Percentiles rank a stretch among this genome's conserved stretches.
Evolutionary conservation across 2,797 vertebrate genomes (phyloP).

Genomic region (Anolis apletophallus): DNA sequence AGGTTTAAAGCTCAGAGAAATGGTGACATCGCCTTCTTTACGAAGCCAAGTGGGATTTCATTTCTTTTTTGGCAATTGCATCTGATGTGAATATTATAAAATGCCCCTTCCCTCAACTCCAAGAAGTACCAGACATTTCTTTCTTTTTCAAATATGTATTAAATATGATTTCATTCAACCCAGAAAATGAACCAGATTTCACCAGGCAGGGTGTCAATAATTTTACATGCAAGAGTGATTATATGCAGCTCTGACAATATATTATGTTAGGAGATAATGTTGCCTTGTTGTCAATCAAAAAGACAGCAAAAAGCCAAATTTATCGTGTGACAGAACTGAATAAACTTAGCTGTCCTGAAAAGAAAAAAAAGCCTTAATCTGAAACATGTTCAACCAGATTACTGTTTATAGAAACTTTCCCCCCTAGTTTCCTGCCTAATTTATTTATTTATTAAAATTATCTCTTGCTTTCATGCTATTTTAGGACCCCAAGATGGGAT

Average conservation of each 20-base stretch:
- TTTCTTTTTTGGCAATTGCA: too few species aligned
- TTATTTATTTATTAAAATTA: not conserved
- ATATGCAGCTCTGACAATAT: not conserved
- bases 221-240: not conserved
- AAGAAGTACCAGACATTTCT: not conserved
- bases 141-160: not conserved
- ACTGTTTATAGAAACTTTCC: slow-evolving; percentile 6
- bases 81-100: too few species aligned
- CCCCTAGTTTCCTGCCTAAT: not conserved
- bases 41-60: too few species aligned
- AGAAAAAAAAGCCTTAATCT: not conserved
- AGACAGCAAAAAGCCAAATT: not conserved
- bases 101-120: too few species aligned
- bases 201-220: not conserved
- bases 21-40: slow-evolving; percentile 51
- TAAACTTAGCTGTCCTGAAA: not conserved
- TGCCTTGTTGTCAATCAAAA: not conserved
- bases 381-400: not conserved
- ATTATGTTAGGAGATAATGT: slow-evolving; percentile 12
- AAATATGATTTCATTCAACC: not conserved
- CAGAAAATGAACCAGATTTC: slow-evolving; percentile 5
- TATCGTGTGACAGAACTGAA: not conserved
- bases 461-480: not conserved
- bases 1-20: slow-evolving; percentile 53
- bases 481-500: not conserved